A percentile compares a stretch with the other conserved stretches of the same genome.
Conservation (phyloP, 2,797 vertebrate species). For the Furcifer pardalis region DNA sequence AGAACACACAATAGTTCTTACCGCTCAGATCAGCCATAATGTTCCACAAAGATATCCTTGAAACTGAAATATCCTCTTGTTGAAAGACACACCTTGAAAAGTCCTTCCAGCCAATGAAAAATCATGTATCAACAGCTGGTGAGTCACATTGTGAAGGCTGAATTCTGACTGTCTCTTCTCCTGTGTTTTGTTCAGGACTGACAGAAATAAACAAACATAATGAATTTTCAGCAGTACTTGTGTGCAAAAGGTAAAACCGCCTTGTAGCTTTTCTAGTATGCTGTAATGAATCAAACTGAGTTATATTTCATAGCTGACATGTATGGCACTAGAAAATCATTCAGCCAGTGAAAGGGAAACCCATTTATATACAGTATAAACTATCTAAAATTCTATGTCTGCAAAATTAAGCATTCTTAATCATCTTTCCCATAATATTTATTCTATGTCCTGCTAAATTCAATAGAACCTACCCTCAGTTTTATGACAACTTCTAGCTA, state of each 20-base stretch:
- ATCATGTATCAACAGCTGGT: conserved; percentile 2
- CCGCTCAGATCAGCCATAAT: conserved; percentile 28
- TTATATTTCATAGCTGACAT: conserved; percentile 13
- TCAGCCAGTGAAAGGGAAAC: background rate
- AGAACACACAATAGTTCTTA: conserved; percentile 40
- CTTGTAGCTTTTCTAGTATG: conserved; percentile 14
- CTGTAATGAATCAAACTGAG: conserved; percentile 24
- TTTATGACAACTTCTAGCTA: background rate
- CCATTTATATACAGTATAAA: background rate
- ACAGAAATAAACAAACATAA: background rate
- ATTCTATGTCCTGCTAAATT: background rate
- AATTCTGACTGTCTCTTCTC: background rate
- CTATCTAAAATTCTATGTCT: background rate
- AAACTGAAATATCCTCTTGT: conserved; percentile 41
- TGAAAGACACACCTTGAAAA: conserved; percentile 59
- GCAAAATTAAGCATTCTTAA: background rate
- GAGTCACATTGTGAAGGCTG: background rate
- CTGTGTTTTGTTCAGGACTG: background rate
- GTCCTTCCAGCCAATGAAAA: conserved; percentile 33
- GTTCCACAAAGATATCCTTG: conserved; percentile 16
- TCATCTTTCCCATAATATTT: background rate
- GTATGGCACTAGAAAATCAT: conserved; percentile 20
- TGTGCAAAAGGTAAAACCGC: conserved; percentile 35
- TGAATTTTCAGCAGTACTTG: conserved; percentile 35
- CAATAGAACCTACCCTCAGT: background rate